A percentile compares a stretch with the other conserved stretches of the same genome.
Evolutionary conservation across 2,113 vertebrate species (phyloP).

Genomic region (Zonotrichia leucophrys): DNA sequence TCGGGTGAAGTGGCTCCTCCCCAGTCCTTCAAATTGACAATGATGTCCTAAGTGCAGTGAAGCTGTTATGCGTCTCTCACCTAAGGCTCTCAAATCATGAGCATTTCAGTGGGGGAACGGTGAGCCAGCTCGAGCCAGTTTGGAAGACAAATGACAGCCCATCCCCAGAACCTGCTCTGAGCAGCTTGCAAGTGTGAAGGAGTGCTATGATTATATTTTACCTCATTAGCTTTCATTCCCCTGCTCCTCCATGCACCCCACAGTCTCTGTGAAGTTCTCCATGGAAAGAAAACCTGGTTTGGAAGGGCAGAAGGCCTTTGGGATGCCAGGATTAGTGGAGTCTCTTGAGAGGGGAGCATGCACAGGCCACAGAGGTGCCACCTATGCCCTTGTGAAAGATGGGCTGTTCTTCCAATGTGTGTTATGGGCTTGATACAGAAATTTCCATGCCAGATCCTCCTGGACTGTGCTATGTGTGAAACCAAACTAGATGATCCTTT

Average conservation of each 20-base stretch:
- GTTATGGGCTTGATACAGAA: neutral
- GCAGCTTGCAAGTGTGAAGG: neutral
- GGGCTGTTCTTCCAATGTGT: neutral
- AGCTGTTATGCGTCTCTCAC: neutral
- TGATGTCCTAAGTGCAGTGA: neutral
- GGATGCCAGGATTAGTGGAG: neutral
- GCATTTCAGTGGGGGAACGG: neutral
- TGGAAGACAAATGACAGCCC: neutral
- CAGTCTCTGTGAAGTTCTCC: neutral
- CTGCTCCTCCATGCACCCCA: neutral
- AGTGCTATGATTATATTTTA: neutral
- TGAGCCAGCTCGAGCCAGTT: neutral
- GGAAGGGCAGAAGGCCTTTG: neutral
- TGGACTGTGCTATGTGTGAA: neutral
- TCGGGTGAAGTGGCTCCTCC: conserved; percentile 23
- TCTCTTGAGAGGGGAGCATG: neutral
- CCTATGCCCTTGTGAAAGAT: neutral
- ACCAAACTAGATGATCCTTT: neutral
- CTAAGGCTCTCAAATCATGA: neutral
- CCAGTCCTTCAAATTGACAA: neutral
- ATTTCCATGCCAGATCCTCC: neutral
- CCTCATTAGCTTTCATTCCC: neutral
- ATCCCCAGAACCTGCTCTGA: neutral
- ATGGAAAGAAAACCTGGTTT: neutral
- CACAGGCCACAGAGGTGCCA: neutral